Evolutionary conservation across 2,113 vertebrate species (phyloP).

Genomic region (Pseudorectes ferrugineus): DNA sequence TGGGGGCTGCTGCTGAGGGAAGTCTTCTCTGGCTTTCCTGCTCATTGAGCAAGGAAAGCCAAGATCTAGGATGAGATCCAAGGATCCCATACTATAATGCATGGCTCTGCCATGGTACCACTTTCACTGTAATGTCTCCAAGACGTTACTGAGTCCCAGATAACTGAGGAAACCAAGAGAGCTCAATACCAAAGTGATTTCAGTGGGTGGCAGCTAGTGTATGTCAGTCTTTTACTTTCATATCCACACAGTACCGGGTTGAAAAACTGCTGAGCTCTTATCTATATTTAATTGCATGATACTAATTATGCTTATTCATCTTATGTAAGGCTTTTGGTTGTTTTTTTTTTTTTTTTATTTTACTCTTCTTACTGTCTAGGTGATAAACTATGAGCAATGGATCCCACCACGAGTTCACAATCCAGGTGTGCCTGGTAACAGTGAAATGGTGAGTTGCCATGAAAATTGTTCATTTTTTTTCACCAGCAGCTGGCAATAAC

Average conservation of each 20-base stretch:
- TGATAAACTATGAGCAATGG: constrained; percentile 64
- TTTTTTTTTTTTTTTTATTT: not conserved
- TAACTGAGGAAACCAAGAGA: not conserved
- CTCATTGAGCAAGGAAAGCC: not conserved
- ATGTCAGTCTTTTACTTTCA: not conserved
- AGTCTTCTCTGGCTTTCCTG: not conserved
- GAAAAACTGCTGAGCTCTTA: not conserved
- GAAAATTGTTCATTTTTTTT: not conserved
- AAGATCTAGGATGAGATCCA: not conserved
- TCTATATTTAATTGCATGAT: not conserved
- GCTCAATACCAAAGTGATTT: not conserved
- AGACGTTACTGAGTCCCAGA: not conserved
- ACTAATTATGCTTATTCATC: not conserved
- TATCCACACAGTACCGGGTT: not conserved
- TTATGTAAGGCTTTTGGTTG: not conserved
- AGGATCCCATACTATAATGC: not conserved
- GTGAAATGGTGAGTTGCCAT: constrained; percentile 51
- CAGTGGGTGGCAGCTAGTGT: not conserved
- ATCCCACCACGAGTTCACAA: constrained; percentile 40
- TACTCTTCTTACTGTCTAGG: constrained; percentile 1
- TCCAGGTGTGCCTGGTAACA: not conserved
- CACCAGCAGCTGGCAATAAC: not conserved
- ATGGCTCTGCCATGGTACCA: rapidly evolving
- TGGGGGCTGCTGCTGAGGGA: not conserved
- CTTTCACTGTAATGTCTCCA: not conserved